These are phyloP conservation scores for Nothobranchius furzeri DNA, from an alignment of 2,113 vertebrate genomes.

Conservation along the genomic window DNA sequence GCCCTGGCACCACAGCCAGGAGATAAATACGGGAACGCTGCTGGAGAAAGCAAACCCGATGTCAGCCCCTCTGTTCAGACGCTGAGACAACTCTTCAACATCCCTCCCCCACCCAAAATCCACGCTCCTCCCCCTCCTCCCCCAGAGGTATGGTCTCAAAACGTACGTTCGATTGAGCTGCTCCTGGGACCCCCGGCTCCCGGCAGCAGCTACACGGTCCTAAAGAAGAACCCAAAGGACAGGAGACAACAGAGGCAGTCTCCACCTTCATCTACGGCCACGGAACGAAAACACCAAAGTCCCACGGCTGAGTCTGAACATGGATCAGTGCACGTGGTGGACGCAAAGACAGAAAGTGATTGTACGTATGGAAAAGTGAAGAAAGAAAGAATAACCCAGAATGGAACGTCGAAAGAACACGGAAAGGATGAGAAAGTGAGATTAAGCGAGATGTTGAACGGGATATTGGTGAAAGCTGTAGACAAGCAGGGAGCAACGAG, in stretches of 20 bases:
- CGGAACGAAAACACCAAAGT: conserved; percentile 56
- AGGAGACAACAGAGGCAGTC: conserved; percentile 63
- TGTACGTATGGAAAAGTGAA: conserved; percentile 39
- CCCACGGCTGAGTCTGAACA: conserved; percentile 19
- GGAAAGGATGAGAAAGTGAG: conserved; percentile 47
- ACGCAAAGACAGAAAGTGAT: conserved; percentile 52
- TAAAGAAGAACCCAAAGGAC: conserved; percentile 74
- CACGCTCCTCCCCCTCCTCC: conserved; percentile 88
- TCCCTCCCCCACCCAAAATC: conserved; percentile 89
- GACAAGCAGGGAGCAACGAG: conserved; percentile 34
- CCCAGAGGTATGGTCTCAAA: conserved; percentile 81
- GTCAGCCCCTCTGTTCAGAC: conserved; percentile 62
- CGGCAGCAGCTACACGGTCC: conserved; percentile 36
- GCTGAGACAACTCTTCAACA: conserved; percentile 79
- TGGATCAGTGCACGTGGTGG: conserved; percentile 15
- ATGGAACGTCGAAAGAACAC: conserved; percentile 51
- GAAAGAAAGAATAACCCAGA: conserved; percentile 47
- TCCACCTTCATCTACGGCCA: conserved; percentile 38
- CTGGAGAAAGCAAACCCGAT: conserved; percentile 28
- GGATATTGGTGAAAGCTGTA: conserved; percentile 53
- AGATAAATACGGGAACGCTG: conserved; percentile 43
- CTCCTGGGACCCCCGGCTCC: conserved; percentile 67
- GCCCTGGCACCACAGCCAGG: conserved; percentile 47
- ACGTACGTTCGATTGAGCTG: conserved; percentile 69
- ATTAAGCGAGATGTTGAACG: conserved; percentile 58